Evolutionary conservation across 2,888 invertebrate genomes (phyloP).

Genomic region (Tanytarsus gracilentus): DNA sequence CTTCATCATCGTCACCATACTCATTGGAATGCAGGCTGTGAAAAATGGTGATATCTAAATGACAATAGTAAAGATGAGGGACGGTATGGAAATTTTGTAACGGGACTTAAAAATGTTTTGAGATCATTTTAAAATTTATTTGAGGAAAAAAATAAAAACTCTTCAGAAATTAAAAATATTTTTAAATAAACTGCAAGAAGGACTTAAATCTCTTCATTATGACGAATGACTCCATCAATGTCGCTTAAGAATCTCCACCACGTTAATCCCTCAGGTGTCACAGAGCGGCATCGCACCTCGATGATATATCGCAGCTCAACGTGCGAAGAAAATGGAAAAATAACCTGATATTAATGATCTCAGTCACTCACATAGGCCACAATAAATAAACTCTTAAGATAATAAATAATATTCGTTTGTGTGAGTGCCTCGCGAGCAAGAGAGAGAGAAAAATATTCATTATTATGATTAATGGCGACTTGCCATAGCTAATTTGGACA

Average conservation of each 20-base stretch:
- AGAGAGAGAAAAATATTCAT: constrained; percentile 21
- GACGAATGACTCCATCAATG: background rate
- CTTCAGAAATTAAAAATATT: too few relatives aligned
- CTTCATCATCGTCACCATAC: background rate
- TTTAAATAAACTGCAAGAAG: too few relatives aligned
- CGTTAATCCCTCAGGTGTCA: constrained; percentile 20
- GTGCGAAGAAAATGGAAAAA: constrained; percentile 24
- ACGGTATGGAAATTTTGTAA: too few relatives aligned
- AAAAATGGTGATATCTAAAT: too few relatives aligned
- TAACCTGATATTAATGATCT: constrained; percentile 26
- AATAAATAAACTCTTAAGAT: constrained; percentile 29
- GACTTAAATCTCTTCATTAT: background rate
- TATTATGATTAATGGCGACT: constrained; percentile 26
- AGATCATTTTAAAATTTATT: too few relatives aligned
- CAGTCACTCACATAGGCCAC: constrained; percentile 20
- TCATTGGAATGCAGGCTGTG: background rate
- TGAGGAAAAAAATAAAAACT: too few relatives aligned
- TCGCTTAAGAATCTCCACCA: background rate
- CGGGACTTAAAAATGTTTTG: too few relatives aligned
- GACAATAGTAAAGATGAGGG: too few relatives aligned
- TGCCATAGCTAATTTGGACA: constrained; percentile 28
- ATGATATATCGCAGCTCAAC: constrained; percentile 14
- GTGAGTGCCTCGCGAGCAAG: background rate
- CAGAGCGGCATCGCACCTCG: background rate
- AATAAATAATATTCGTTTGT: constrained; percentile 19